phyloP scores from a whole-genome alignment of 37 sponge, comb jelly and placozoan species.

The Ephydatia muelleri region DNA sequence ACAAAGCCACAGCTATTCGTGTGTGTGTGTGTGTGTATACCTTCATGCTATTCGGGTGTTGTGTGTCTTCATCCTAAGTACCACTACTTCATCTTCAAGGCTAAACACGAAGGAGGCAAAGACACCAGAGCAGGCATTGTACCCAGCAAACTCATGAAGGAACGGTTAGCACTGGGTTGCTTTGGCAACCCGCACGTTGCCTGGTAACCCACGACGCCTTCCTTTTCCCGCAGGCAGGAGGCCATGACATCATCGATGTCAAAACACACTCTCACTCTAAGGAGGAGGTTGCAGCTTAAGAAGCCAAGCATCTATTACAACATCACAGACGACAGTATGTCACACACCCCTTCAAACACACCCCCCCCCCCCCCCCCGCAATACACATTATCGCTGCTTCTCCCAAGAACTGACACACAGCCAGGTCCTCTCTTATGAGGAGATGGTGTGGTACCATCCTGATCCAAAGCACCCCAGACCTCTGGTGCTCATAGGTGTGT shows the following conservation, averaged over 20 bases:
- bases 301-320: not conserved
- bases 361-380: not conserved
- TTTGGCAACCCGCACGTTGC: not conserved
- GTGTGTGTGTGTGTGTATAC: not conserved
- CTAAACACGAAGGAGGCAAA: conserved; percentile 28
- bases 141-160: conserved; percentile 46
- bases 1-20: not conserved
- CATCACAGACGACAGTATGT: not conserved
- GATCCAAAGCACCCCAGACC: conserved; percentile 63
- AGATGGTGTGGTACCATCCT: conserved; percentile 69
- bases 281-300: not conserved
- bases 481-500: conserved; percentile 61
- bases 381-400: not conserved
- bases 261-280: not conserved
- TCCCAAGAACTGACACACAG: not conserved
- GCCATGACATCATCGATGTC: not conserved
- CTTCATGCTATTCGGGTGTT: not conserved
- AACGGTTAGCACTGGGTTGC: conserved; percentile 25
- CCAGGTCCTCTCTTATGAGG: conserved; percentile 64
- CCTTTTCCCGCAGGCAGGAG: not conserved
- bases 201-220: not conserved
- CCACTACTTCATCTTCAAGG: not conserved
- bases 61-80: not conserved
- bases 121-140: conserved; percentile 56
- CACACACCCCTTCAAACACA: not conserved